These are phyloP conservation scores for Brienomyrus longianalis DNA, from an alignment of 2,113 vertebrate genomes.

Conservation along the genomic window DNA sequence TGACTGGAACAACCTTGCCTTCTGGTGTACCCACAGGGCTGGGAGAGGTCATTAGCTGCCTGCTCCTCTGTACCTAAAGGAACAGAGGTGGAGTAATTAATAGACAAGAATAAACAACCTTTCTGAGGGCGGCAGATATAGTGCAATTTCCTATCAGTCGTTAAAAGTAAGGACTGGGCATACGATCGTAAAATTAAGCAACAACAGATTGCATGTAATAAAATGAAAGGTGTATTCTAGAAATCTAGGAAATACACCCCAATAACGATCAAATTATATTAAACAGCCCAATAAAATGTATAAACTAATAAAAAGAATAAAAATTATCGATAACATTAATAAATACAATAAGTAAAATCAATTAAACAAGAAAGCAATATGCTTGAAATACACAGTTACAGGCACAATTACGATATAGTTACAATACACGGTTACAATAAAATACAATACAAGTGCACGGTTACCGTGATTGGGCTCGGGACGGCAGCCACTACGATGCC, in stretches of 20 bases:
- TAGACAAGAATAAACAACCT: background rate
- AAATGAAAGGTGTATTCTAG: background rate
- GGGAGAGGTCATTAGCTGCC: slow-evolving; percentile 81
- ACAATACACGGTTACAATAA: background rate
- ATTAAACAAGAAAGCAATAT: background rate
- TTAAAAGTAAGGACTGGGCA: background rate
- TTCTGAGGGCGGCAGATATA: background rate
- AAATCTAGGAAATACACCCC: background rate
- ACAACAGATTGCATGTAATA: background rate
- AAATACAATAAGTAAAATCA: background rate
- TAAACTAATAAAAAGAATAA: background rate
- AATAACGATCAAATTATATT: background rate
- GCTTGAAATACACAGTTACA: background rate
- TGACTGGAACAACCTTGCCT: slow-evolving; percentile 84
- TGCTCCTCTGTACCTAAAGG: slow-evolving; percentile 75
- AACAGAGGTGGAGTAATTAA: slow-evolving; percentile 13
- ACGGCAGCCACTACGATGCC: slow-evolving; percentile 87
- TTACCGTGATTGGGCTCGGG: slow-evolving; percentile 88
- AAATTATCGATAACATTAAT: background rate
- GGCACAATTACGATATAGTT: too few relatives aligned
- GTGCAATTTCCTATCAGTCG: background rate
- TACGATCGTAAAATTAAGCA: background rate
- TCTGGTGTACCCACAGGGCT: slow-evolving; percentile 77
- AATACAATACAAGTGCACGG: background rate
- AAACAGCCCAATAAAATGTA: background rate